phyloP scores from a whole-genome alignment of 35 echinoderm and acorn worm species.

The Patiria miniata region DNA sequence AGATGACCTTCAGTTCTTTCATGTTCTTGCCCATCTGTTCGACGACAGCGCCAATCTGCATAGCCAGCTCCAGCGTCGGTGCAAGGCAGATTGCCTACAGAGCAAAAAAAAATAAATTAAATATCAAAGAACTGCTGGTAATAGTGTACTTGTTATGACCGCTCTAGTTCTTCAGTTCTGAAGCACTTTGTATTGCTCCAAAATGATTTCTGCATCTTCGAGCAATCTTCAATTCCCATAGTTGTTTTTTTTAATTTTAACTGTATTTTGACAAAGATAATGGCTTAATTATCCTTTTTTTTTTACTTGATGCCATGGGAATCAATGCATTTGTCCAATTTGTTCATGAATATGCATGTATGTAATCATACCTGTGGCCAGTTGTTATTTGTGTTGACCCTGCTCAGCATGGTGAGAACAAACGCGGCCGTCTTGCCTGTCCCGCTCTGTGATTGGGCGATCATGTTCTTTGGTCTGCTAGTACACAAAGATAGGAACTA shows the following conservation, averaged over 20 bases:
- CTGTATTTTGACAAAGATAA: too few species aligned
- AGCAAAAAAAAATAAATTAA: constrained; percentile 36
- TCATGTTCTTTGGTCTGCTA: constrained; percentile 96
- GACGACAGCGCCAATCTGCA: constrained; percentile 86
- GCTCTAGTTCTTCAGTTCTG: too few species aligned
- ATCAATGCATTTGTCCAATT: too few species aligned
- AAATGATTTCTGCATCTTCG: too few species aligned
- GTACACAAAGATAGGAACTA: not conserved
- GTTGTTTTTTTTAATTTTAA: too few species aligned
- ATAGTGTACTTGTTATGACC: too few species aligned
- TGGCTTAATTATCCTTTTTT: too few species aligned
- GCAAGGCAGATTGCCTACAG: constrained; percentile 90
- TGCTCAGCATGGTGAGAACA: constrained; percentile 98
- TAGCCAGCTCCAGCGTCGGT: constrained; percentile 88
- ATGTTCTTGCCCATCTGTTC: constrained; percentile 88
- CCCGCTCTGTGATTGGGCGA: constrained; percentile 98
- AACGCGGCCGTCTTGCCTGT: constrained; percentile 98
- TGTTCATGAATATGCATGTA: too few species aligned
- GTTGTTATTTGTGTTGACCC: constrained; percentile 70
- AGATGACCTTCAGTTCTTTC: constrained; percentile 61
- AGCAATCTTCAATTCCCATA: too few species aligned
- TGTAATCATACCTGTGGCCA: constrained; percentile 79
- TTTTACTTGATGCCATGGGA: too few species aligned
- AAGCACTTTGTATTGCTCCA: too few species aligned
- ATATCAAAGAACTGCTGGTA: not conserved